These are phyloP conservation scores for Thyatira batis DNA, from an alignment of 2,888 invertebrate species.

Conservation along the genomic window DNA sequence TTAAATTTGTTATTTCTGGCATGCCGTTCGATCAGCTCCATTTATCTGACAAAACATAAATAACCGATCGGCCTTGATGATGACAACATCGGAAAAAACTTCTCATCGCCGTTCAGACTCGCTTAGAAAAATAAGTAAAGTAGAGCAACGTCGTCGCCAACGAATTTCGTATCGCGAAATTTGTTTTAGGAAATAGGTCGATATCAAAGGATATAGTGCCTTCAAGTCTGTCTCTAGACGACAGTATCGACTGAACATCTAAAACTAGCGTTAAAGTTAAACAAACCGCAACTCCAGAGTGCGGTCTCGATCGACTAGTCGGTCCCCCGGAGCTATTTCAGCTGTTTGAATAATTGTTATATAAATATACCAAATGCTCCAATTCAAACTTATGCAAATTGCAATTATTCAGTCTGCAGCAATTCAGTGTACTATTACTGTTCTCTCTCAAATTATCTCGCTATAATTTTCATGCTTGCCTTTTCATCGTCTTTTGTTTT, in stretches of 20 bases:
- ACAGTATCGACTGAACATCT: constrained; percentile 33
- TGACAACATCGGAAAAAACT: neutral
- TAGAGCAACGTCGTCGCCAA: neutral
- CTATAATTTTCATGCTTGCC: constrained; percentile 42
- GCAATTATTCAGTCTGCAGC: constrained; percentile 47
- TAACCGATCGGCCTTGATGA: constrained; percentile 7
- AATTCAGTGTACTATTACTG: constrained; percentile 37
- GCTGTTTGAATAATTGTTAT: constrained; percentile 27
- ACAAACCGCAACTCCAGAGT: constrained; percentile 42
- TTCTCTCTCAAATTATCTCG: constrained; percentile 46
- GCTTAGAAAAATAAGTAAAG: neutral
- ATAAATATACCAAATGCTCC: constrained; percentile 17
- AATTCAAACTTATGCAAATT: constrained; percentile 56
- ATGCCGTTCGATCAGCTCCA: neutral
- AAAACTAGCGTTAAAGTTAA: constrained; percentile 48
- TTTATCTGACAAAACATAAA: constrained; percentile 12
- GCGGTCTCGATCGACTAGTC: constrained; percentile 29
- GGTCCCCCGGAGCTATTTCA: constrained; percentile 30
- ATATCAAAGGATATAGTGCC: neutral
- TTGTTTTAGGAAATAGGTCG: neutral
- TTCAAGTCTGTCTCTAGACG: constrained; percentile 18
- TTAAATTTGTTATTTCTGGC: neutral
- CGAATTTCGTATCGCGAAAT: neutral
- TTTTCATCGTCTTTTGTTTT: constrained; percentile 23
- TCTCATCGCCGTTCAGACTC: neutral